Base-by-base conservation (phyloP, 2,888 invertebrate genomes). In the Gerris lacustris region DNA sequence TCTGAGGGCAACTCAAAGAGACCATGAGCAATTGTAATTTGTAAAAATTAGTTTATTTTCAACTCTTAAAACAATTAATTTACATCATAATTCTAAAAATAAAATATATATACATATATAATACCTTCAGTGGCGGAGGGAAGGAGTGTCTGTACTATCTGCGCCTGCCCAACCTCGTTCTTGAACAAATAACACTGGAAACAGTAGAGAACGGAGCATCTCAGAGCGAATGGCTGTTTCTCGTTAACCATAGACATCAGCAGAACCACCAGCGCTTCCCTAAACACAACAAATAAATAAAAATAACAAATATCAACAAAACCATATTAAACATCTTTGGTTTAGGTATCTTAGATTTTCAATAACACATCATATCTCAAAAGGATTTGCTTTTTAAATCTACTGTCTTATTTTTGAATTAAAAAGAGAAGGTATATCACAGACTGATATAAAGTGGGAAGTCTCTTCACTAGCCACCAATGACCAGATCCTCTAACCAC, bases 191-290 rank as follows among this genome's bases (percentile, higher is more conserved):
- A 99, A 79, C 95, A 96, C 83, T 98, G 90, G 81, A 99, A 97
- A 80, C 96, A 96, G 81, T 99, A 99, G 0, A 99, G 86, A 4
- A 98, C 96, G 0, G 98, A 92, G 80, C 95, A 95, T 73, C 99
- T 88, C 77, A 92, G 80, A 0, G 83, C 82, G 79, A 98, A 91
- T 0, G 96, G 92, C 80, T 99, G 99, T 78, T 96, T 96, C 80
- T 99, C 98, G 80, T 97, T 96, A 6, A 96, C 94, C 96, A 99
- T 97, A 0, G 97, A 96, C 92, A 97, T 94, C 7, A 99, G 82
- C 6, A 99, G 83, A 66, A 98, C 93, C 0, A 98, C 92, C 69
- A 98, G 89, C 0, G 95, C 95, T 0, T 97, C 94, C 71, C 96
- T 87, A 78, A 9, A 80, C 78, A 70, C 44, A 15, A 31, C 64